Evolutionary conservation across 2,888 invertebrate species (phyloP).

Genomic region (Gerris lacustris): DNA sequence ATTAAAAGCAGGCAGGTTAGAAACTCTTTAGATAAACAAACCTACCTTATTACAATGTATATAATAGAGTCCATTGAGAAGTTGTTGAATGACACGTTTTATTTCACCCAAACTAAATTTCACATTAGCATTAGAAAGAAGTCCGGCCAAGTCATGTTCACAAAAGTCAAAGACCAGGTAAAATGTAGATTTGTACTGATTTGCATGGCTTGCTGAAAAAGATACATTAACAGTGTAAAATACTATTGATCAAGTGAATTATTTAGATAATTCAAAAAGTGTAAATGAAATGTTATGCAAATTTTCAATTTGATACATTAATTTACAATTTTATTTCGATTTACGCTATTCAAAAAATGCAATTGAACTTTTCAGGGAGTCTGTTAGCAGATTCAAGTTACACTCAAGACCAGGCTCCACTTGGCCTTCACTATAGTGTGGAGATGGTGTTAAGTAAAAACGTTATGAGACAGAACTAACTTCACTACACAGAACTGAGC

Average conservation of each 20-base stretch:
- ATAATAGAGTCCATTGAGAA: slow-evolving; percentile 81
- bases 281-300: neutral
- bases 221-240: slow-evolving; percentile 10
- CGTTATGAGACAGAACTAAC: too few species aligned
- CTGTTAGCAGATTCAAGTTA: too few species aligned
- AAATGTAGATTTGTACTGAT: slow-evolving; percentile 73
- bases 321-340: too few species aligned
- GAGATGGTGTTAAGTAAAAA: too few species aligned
- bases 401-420: too few species aligned
- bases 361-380: too few species aligned
- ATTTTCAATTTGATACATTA: neutral
- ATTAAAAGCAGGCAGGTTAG: too few species aligned
- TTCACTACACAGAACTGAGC: too few species aligned
- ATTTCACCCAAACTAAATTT: slow-evolving; percentile 94
- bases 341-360: too few species aligned
- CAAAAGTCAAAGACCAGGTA: slow-evolving; percentile 97
- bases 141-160: slow-evolving; percentile 94
- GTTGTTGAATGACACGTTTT: slow-evolving; percentile 82
- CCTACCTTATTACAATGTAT: slow-evolving; percentile 83
- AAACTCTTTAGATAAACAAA: neutral
- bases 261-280: neutral
- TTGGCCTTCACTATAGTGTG: too few species aligned
- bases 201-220: slow-evolving; percentile 47
- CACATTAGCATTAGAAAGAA: slow-evolving; percentile 86
- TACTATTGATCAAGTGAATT: neutral